phyloP scores from a whole-genome alignment of 2,113 vertebrate species.

The Lutjanus erythropterus region DNA sequence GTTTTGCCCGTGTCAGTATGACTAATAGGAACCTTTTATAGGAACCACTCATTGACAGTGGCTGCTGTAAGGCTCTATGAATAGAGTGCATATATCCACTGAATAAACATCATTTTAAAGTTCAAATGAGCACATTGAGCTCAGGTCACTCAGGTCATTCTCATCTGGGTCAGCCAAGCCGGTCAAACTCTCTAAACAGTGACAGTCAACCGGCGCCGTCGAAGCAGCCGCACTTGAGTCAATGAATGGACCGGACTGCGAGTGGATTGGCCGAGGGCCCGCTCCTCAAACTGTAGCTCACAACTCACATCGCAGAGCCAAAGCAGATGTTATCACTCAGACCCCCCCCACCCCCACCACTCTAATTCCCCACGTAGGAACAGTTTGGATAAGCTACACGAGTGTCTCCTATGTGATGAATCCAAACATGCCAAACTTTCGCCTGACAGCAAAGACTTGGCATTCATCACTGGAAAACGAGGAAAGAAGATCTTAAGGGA shows the following conservation, averaged over 20 bases:
- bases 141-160: slow-evolving; percentile 19
- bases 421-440: slow-evolving; percentile 56
- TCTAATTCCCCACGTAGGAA: slow-evolving; percentile 22
- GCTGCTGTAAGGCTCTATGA: not conserved
- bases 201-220: not conserved
- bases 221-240: slow-evolving; percentile 19
- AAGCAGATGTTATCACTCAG: slow-evolving; percentile 81
- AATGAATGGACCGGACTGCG: slow-evolving; percentile 22
- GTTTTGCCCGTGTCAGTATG: not conserved
- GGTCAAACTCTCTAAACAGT: slow-evolving; percentile 30
- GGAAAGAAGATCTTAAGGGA: slow-evolving; percentile 36
- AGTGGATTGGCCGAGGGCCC: slow-evolving; percentile 29
- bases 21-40: not conserved
- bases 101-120: not conserved
- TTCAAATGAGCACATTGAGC: not conserved
- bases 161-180: slow-evolving; percentile 18
- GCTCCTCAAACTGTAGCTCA: slow-evolving; percentile 25
- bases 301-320: slow-evolving; percentile 46
- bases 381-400: slow-evolving; percentile 71
- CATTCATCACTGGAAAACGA: slow-evolving; percentile 34
- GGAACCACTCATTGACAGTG: not conserved
- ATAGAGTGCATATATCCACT: not conserved
- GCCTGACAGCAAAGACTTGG: slow-evolving; percentile 34
- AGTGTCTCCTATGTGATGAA: slow-evolving; percentile 70
- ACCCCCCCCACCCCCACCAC: not conserved